These are phyloP conservation scores for Drosophila kikkawai DNA, from an alignment of 1,140 invertebrate species.

Conservation along the genomic window DNA sequence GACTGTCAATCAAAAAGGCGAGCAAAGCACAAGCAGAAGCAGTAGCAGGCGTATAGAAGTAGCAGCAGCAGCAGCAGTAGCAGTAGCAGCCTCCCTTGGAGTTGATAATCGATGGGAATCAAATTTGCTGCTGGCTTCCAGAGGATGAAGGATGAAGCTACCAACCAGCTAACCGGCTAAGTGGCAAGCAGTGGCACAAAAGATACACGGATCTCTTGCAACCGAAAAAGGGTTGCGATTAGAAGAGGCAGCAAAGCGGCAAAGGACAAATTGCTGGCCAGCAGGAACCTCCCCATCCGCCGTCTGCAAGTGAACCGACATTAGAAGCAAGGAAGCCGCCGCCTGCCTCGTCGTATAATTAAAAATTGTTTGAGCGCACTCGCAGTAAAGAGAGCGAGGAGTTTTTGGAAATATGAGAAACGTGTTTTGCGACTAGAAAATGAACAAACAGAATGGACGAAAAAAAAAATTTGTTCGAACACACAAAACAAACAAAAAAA, in stretches of 20 bases:
- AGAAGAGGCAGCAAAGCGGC: slow-evolving; percentile 49
- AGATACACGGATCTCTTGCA: background rate
- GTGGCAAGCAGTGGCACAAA: slow-evolving; percentile 31
- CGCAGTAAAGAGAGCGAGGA: slow-evolving; percentile 10
- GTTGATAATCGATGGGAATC: slow-evolving; percentile 82
- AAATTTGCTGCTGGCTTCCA: slow-evolving; percentile 63
- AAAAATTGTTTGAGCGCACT: slow-evolving; percentile 45
- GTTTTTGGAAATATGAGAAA: slow-evolving; percentile 72
- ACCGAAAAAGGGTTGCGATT: slow-evolving; percentile 48
- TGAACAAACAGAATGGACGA: slow-evolving; percentile 15
- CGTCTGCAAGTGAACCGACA: slow-evolving; percentile 66
- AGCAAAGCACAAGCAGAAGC: slow-evolving; percentile 2
- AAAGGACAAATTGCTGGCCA: slow-evolving; percentile 67
- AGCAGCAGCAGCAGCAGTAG: slow-evolving; percentile 5
- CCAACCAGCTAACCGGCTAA: slow-evolving; percentile 10
- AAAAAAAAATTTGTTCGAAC: slow-evolving; percentile 10
- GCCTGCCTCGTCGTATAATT: slow-evolving; percentile 59
- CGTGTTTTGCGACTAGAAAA: slow-evolving; percentile 66
- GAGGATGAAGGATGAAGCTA: background rate
- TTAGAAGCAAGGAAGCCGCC: slow-evolving; percentile 46
- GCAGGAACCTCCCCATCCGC: slow-evolving; percentile 14
- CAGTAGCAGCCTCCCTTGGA: slow-evolving; percentile 21
- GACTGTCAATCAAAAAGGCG: slow-evolving; percentile 77
- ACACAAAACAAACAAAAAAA: slow-evolving; percentile 11
- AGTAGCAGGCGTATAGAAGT: background rate